Conservation (phyloP, 2,888 invertebrate species). For the Drosophila mayaguana region DNA sequence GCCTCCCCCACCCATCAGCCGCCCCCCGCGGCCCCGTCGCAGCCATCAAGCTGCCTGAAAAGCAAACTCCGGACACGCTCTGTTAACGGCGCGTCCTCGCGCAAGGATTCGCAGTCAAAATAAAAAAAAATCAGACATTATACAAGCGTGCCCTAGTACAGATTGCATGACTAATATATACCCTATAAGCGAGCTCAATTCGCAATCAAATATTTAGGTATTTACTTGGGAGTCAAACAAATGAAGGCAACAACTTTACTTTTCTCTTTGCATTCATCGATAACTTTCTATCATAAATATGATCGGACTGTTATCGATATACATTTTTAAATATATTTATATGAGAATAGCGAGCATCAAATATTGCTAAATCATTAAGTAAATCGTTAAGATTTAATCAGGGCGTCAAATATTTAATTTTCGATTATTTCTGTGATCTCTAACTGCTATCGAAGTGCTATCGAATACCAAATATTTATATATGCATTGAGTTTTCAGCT, state of each 20-base stretch:
- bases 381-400: too few species aligned
- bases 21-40: not conserved
- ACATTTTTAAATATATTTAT: not conserved
- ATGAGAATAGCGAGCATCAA: too few species aligned
- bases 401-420: not conserved
- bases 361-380: too few species aligned
- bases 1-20: not conserved
- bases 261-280: not conserved
- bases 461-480: not conserved
- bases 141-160: not conserved
- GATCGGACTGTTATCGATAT: not conserved
- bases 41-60: constrained; percentile 26
- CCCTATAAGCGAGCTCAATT: not conserved
- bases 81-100: constrained; percentile 72
- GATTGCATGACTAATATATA: not conserved
- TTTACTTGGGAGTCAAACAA: not conserved
- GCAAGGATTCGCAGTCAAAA: constrained; percentile 48
- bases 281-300: not conserved
- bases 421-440: not conserved
- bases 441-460: too few species aligned
- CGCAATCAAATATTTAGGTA: not conserved
- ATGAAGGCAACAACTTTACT: not conserved
- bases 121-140: constrained; percentile 2
- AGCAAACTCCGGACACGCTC: constrained; percentile 72
- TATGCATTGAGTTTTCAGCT: not conserved